Base-by-base conservation (phyloP, 2,113 vertebrate genomes). In the Ageneiosus marmoratus region DNA sequence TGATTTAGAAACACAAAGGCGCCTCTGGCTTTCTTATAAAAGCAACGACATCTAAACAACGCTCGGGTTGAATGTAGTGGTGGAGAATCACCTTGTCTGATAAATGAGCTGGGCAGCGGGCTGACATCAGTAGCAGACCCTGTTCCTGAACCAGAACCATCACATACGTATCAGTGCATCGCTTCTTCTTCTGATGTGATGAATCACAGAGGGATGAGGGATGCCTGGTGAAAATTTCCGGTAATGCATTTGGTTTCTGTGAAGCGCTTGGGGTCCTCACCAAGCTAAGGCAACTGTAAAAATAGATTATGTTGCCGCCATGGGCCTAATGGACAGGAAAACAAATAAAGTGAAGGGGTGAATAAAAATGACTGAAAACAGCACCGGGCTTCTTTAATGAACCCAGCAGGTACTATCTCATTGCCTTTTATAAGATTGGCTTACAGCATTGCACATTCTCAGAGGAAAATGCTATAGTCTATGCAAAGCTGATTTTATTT, bases 311-410 rank as follows among this genome's bases (percentile, higher is more conserved):
- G 76, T 73, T 84, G 77, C 82, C 84, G 70, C 84, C 53, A 79
- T 86, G 84, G 55, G 87, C 67, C 86, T 91, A 92, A 92, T 89
- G 89, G 86, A 73, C 88, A 37, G 85, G 87, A 92, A 90, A 91
- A 89, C 87, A 92, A 91, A 92, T 89, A 91, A 90, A 91, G 78
- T 70, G 77, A 89, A 88, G 80, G 86, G 82, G 80, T 70, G 75
- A 84, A 89, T 91, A 88, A 91, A 91, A 91, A 87, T 91, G 88
- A 91, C 90, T 85, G 82, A 88, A 90, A 87, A 87, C 85, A 80
- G 87, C 81, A 41, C 82, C 89, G 89, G 85, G 82, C 89, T 87
- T 27, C 20, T 84, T 89, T 92, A 92, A 92, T 91, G 90, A 93
- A 91, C 79, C 89, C 85, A 79, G 82, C 63, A 84, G 76, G 88